Evolutionary conservation across 2,797 vertebrate genomes (phyloP), one percentile per base, ranked within the genome.

Genomic region (Anguilla obscura): DNA sequence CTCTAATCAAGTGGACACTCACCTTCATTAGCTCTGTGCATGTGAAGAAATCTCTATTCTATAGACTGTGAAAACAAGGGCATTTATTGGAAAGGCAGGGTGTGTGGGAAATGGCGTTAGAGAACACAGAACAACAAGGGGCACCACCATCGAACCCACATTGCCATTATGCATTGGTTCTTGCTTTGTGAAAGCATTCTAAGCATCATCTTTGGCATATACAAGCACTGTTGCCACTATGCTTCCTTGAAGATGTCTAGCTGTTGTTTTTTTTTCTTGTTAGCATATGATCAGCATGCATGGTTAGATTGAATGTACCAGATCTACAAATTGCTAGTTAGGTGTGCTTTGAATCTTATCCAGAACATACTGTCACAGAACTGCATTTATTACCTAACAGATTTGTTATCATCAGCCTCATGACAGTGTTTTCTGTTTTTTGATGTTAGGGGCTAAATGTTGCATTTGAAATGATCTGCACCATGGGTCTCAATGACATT

Each of bases 1-100:
- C 86, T 58, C 50, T 79, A 60, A 87, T 87, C 40, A 45, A 87
- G 86, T 82, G 76, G 86, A 87, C 86, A 87, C 27, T 87, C 69
- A 40, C 86, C 58, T 30, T n/a, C 33, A 82, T 87, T 56, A 33
- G 74, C 52, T 52, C 18, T 40, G 33, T 24, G 52, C 14, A 7
- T 40, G 86, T 56, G 50, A 40, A 82, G 12, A 87, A 60, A 56
- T 82, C 74, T 54, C n/a, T 27, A 24, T 79, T 45, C 33, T 79
- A 40, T 40, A 1, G 74, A 24, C 3, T 33, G 86, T 52, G 30
- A 58, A 80, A 86, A 86, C 69, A 18, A 79, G 36, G 0, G 3
- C 16, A 45, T 58, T 80, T 79, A n/a, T n/a, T 58, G 74, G 45
- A 40, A 82, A 82, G 86, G 86, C 4, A 74, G 33, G 48, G 45